Evolutionary conservation across 2,888 invertebrate species (phyloP).

Genomic region (Entomobrya proxima): DNA sequence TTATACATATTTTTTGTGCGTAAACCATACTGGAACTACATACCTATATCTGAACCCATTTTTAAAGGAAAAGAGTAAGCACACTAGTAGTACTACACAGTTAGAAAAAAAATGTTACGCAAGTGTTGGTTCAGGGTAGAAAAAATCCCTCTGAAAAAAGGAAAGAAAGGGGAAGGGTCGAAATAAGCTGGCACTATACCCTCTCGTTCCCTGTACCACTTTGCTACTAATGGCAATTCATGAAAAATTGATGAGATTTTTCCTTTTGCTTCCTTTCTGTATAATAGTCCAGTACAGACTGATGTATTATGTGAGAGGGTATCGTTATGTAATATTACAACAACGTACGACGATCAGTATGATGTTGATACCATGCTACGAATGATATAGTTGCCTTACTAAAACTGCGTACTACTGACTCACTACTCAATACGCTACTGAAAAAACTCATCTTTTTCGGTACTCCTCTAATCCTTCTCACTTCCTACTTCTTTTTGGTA

Average conservation of each 20-base stretch:
- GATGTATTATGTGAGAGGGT: neutral
- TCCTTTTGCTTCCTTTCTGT: neutral
- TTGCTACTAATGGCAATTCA: conserved; percentile 35
- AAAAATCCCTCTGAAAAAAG: neutral
- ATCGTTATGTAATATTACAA: neutral
- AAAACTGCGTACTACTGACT: neutral
- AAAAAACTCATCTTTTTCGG: neutral
- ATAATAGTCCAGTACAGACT: neutral
- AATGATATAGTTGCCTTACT: no score
- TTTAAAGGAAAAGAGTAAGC: no score
- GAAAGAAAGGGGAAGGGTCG: conserved; percentile 28
- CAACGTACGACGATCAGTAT: neutral
- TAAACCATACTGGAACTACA: no score
- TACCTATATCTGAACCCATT: no score
- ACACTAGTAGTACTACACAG: no score
- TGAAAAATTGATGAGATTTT: conserved; percentile 44
- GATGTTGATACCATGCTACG: neutral
- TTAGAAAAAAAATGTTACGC: neutral
- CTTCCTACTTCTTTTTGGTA: conserved; percentile 5
- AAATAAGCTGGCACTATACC: no score
- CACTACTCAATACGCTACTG: neutral
- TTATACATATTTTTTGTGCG: no score
- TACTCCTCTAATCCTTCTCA: neutral
- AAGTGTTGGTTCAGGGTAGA: neutral
- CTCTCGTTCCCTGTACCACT: no score